These are phyloP conservation scores for Apantesis nais DNA, from an alignment of 2,888 invertebrate species.

Conservation along the genomic window DNA sequence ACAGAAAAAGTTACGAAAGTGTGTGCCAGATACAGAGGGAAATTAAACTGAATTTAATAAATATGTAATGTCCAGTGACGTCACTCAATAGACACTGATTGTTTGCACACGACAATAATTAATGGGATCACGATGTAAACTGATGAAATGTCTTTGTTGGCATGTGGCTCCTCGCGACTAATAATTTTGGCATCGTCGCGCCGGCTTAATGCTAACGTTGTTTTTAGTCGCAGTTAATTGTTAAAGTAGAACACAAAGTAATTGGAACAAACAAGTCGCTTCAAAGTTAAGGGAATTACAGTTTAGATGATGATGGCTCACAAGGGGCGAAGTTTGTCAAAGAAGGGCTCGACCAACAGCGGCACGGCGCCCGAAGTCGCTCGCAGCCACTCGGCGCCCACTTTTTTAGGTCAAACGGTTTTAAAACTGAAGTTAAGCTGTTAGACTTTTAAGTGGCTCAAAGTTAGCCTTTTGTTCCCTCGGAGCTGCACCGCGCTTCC, in stretches of 20 bases:
- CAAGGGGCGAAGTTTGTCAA: slow-evolving; percentile 17
- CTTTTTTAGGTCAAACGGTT: slow-evolving; percentile 61
- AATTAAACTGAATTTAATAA: not conserved
- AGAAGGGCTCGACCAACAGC: slow-evolving; percentile 15
- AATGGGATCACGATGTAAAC: not conserved
- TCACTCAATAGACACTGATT: not conserved
- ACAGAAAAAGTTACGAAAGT: no score
- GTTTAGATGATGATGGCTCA: slow-evolving; percentile 26
- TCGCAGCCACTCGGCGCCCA: slow-evolving; percentile 2
- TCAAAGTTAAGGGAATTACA: slow-evolving; percentile 27
- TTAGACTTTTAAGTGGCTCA: slow-evolving; percentile 66
- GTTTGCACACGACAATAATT: not conserved
- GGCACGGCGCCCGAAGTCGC: not conserved
- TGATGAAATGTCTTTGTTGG: not conserved
- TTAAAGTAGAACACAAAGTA: slow-evolving; percentile 22
- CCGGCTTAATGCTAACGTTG: not conserved
- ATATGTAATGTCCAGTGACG: not conserved
- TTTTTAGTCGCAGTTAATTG: slow-evolving; percentile 7
- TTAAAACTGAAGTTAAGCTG: slow-evolving; percentile 59
- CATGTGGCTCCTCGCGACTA: not conserved
- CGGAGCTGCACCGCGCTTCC: slow-evolving; percentile 27
- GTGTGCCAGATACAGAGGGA: no score
- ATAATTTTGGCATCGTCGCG: not conserved
- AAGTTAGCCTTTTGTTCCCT: slow-evolving; percentile 58
- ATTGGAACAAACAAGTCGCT: slow-evolving; percentile 20